Evolutionary conservation across 2,113 vertebrate genomes (phyloP).

Genomic region (Syngnathus typhle): DNA sequence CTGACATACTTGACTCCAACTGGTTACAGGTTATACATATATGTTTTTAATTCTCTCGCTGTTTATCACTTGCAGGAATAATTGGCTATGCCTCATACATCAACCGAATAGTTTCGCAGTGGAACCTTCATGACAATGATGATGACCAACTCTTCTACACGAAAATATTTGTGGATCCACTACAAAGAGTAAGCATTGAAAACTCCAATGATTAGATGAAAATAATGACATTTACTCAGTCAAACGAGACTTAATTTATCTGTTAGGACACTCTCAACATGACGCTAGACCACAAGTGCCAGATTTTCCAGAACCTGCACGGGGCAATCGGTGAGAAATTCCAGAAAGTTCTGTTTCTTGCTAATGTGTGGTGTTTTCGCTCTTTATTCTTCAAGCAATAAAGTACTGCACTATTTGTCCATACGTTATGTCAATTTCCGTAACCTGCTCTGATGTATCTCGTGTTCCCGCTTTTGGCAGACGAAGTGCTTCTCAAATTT

Average conservation of each 20-base stretch:
- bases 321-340: slow-evolving; percentile 84
- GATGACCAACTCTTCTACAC: slow-evolving; percentile 98
- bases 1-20: slow-evolving; percentile 41
- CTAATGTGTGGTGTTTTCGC: background rate
- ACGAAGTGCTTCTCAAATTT: slow-evolving; percentile 93
- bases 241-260: background rate
- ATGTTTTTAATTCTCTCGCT: slow-evolving; percentile 33
- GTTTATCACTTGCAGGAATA: slow-evolving; percentile 76
- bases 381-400: too few species aligned
- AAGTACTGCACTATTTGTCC: slow-evolving; percentile 2
- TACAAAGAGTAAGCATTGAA: slow-evolving; percentile 71
- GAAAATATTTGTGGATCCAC: slow-evolving; percentile 86
- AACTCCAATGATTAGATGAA: background rate
- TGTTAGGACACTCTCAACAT: slow-evolving; percentile 85
- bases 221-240: background rate
- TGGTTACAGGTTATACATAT: slow-evolving; percentile 23
- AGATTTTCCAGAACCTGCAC: slow-evolving; percentile 93
- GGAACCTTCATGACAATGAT: slow-evolving; percentile 93
- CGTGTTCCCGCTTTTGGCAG: slow-evolving; percentile 66
- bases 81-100: slow-evolving; percentile 85
- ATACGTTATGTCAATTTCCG: slow-evolving; percentile 21
- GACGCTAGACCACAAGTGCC: slow-evolving; percentile 92
- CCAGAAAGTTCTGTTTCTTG: slow-evolving; percentile 9
- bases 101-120: slow-evolving; percentile 81
- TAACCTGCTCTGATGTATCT: slow-evolving; percentile 27